Percentiles rank a stretch among this genome's conserved stretches.
Evolutionary conservation across 2,113 vertebrate genomes (phyloP).

Genomic region (Lophochroa leadbeateri): DNA sequence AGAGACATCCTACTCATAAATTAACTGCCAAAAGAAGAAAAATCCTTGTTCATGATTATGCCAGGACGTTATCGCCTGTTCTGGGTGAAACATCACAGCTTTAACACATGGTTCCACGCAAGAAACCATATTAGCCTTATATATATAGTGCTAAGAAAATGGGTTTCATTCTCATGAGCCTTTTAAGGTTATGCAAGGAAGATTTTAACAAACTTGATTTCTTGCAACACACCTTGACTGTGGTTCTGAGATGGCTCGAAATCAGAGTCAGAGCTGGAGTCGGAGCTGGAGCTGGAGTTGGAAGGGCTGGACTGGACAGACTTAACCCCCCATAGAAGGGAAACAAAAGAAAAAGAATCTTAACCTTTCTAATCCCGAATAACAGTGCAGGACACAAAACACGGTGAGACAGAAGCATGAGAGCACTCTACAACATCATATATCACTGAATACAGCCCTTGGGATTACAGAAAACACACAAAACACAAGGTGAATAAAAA

Average conservation of each 20-base stretch:
- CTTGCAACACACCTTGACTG: constrained; percentile 87
- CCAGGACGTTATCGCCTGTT: background rate
- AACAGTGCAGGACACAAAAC: background rate
- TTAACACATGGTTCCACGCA: background rate
- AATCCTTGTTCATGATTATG: background rate
- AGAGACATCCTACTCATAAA: background rate
- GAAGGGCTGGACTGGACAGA: constrained; percentile 92
- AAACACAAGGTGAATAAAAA: background rate
- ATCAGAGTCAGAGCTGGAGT: constrained; percentile 96
- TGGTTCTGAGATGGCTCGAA: constrained; percentile 96
- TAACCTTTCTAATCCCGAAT: constrained; percentile 44
- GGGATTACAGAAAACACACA: background rate
- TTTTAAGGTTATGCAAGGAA: background rate
- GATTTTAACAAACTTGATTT: background rate
- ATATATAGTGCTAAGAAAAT: background rate
- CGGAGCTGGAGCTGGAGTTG: constrained; percentile 93
- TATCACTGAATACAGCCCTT: background rate
- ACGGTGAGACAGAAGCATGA: background rate
- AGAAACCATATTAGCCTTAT: background rate
- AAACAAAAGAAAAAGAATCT: constrained; percentile 25
- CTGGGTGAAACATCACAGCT: background rate
- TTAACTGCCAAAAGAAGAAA: background rate
- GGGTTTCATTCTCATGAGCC: background rate
- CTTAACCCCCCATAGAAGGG: constrained; percentile 73
- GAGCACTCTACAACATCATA: background rate